Evolutionary conservation across 1,140 invertebrate genomes (phyloP), one percentile per base, ranked within the genome.

Genomic region (Lepidostoma basale): DNA sequence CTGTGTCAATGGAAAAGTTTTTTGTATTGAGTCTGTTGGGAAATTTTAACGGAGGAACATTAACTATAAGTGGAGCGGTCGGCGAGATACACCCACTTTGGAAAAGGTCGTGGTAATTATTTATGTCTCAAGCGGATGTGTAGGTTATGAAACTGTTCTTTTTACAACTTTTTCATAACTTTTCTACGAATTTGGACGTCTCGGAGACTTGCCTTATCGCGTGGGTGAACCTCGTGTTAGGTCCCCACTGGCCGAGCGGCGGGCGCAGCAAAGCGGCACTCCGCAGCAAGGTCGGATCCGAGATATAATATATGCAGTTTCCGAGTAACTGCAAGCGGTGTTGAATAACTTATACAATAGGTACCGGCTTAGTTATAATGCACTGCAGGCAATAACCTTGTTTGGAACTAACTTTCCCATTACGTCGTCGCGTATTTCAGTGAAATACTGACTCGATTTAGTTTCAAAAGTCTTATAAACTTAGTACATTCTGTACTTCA

Each of bases 141-240:
- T 14, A 2, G 4, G 16, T 18, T 6, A 1, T 10, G 14, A 16
- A 5, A 14, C 0, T 20, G 52, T 33, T 56, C 52, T 56, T 56
- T 56, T 56, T 56, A 20, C 26, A 5, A 3, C 14, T n/a, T 14
- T 56, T 10, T 18, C 18, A 56, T 18, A 33, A 20, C 26, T 56
- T 33, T 56, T 56, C 52, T 56, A 6, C 12, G 6, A 22, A 20
- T 20, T 54, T 30, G 28, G 10, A 30, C 1, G 14, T 56, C 14
- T 56, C 52, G 16, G 52, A 18, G 49, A 56, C 52, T 56, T 33
- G 28, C 28, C 52, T 36, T 56, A 56, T 56, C 52, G 52, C 52
- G 52, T 56, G 52, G 52, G 52, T 33, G 52, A 56, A 56, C 52
- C 52, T 56, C 52, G 52, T 56, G 28, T 30, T 56, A 33, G 52